Evolutionary conservation across 2,888 invertebrate genomes (phyloP), one percentile per base, ranked within the genome.

Genomic region (Oconnorella tubifera): DNA sequence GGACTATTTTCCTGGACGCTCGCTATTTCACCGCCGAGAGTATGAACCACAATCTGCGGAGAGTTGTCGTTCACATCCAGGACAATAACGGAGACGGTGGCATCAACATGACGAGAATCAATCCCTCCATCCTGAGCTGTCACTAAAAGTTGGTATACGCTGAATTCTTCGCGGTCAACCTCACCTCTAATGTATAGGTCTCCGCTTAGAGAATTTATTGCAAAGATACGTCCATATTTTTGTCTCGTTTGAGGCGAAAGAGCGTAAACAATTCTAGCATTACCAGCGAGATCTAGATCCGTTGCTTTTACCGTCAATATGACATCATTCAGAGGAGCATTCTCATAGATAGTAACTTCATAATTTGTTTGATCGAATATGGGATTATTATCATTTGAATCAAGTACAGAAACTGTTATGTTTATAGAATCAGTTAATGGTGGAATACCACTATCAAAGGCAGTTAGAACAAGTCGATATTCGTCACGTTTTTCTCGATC

Each of bases 381-480:
- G 14, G 71, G 71, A 32, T 61, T 53, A 66, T 71, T 71, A 66
- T 71, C 71, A 59, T 71, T 71, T 29, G 65, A 63, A 53, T 71
- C 71, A 14, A 64, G 33, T n/a, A 71, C 59, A 14, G 48, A 48
- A 31, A 70, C 62, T 6, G 49, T 56, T 19, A 71, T 64, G 49
- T 68, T 64, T 23, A 70, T 56, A 6, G 60, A 49, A 14, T 33
- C 60, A 3, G 50, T 67, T 67, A 40, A 53, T 49, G 33, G 67
- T 62, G 29, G 64, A 55, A 3, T 66, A 49, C 55, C 70, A 0
- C 67, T 66, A 33, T 72, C 72, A 48, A 48, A 64, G 27, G 72
- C 72, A 19, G 62, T 63, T 10, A 72, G 63, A 29, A 51, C 31
- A 31, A 72, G 56, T 31, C 64, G 61, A 64, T 71, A 72, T 1